Evolutionary conservation across 2,888 invertebrate genomes (phyloP), one percentile per base, ranked within the genome.

Genomic region (Melieria omissa): DNA sequence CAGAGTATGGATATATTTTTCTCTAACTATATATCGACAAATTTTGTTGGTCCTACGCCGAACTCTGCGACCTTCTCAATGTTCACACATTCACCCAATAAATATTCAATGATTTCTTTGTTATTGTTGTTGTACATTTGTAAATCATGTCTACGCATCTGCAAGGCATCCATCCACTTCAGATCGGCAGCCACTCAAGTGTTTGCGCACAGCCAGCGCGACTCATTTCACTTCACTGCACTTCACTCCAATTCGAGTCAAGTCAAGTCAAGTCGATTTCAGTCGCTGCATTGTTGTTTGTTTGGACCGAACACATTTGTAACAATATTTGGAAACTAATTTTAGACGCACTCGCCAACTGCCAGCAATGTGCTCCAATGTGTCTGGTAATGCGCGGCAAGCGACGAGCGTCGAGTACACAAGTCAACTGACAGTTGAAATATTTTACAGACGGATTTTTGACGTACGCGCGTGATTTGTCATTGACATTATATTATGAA

Each of bases 401-500:
- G 47, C 41, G 70, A 73, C 71, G 60, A 58, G 41, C 45, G 58
- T 14, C 63, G 8, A 9, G 65, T 65, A 29, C 52, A 60, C 54
- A 60, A 57, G 45, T 78, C 75, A 79, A 81, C 79, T 82, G 83
- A 84, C 84, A 84, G 81, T 80, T 79, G 81, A 80, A 83, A 84
- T 84, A 84, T 84, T 82, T 83, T 78, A 79, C 80, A 79, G 49
- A 80, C 80, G 81, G 82, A 84, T 82, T 84, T 84, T 84, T 84
- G 84, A 84, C 84, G 83, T 84, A 82, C 79, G 81, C 78, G 77
- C 82, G 84, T 83, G 84, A 84, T 84, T 84, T 84, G 84, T 84
- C 84, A 84, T 84, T 84, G 84, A 84, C 83, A 81, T 84, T 80
- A 29, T 29, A 81, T 84, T 82, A 80, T 78, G 79, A 77, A 74